These are phyloP conservation scores for Dasyurus viverrinus DNA, from an alignment of 2,113 vertebrate genomes.

Conservation along the genomic window DNA sequence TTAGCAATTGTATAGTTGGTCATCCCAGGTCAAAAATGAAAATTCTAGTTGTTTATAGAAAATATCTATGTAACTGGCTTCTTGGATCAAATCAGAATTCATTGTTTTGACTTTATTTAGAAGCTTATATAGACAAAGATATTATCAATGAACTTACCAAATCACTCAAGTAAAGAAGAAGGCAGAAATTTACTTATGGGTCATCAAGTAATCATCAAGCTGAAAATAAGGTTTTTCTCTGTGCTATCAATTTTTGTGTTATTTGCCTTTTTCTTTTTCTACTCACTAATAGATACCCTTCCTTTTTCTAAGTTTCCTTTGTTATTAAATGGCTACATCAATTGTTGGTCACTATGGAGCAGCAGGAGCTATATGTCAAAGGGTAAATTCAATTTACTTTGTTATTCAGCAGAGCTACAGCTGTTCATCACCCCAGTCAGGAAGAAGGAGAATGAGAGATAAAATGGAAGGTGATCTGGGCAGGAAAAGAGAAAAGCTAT, in stretches of 20 bases:
- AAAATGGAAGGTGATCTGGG: not conserved
- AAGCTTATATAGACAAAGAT: not conserved
- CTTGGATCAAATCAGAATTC: not conserved
- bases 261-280: not conserved
- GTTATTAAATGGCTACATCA: not conserved
- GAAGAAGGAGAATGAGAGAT: not conserved
- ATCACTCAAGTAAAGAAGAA: not conserved
- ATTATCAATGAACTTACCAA: not conserved
- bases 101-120: not conserved
- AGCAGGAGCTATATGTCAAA: not conserved
- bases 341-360: not conserved
- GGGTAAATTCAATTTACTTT: not conserved
- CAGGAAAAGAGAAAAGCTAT: not conserved
- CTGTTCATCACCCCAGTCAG: not conserved
- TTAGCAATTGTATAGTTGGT: not conserved
- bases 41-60: not conserved
- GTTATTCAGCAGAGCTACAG: not conserved
- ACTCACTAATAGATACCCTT: not conserved
- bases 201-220: not conserved
- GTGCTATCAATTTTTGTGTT: not conserved
- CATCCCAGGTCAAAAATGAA: not conserved
- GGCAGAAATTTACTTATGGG: not conserved
- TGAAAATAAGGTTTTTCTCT: not conserved
- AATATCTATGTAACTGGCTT: not conserved
- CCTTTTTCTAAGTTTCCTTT: not conserved